Percentiles rank a stretch among this genome's conserved stretches.
Evolutionary conservation across 2,888 invertebrate genomes (phyloP).

Genomic region (Eristalinus sepulchralis): DNA sequence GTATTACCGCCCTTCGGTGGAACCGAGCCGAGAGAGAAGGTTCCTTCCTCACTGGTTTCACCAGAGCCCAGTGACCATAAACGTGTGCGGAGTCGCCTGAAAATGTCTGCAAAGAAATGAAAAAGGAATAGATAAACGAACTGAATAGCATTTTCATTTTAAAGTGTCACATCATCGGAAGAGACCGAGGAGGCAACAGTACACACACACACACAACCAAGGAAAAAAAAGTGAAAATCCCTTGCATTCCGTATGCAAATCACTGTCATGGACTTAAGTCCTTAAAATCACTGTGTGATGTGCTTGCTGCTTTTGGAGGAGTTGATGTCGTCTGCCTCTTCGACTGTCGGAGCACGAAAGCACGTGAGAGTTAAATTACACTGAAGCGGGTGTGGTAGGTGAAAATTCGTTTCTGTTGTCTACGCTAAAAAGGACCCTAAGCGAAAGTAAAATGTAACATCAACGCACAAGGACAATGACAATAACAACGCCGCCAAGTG

Average conservation of each 20-base stretch:
- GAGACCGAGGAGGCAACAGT: constrained; percentile 24
- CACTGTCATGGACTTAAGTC: constrained; percentile 52
- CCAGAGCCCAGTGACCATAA: constrained; percentile 74
- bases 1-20: constrained; percentile 77
- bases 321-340: constrained; percentile 3
- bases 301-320: constrained; percentile 15
- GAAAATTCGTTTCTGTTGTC: constrained; percentile 49
- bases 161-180: constrained; percentile 50
- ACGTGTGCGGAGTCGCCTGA: constrained; percentile 78
- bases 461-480: constrained; percentile 68
- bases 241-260: constrained; percentile 62
- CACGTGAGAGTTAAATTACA: constrained; percentile 57
- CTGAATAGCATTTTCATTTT: constrained; percentile 29
- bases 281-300: constrained; percentile 60
- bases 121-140: neutral
- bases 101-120: constrained; percentile 75
- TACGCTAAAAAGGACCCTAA: constrained; percentile 59
- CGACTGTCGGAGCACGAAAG: neutral
- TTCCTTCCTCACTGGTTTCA: constrained; percentile 73
- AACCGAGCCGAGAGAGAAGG: constrained; percentile 70
- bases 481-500: constrained; percentile 46
- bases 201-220: neutral
- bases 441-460: constrained; percentile 66
- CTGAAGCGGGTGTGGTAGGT: constrained; percentile 34
- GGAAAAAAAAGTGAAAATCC: constrained; percentile 30